Percentiles rank a stretch among this genome's conserved stretches.
phyloP scores from a whole-genome alignment of 2,797 vertebrate genomes.

The Rhabdomys pumilio region DNA sequence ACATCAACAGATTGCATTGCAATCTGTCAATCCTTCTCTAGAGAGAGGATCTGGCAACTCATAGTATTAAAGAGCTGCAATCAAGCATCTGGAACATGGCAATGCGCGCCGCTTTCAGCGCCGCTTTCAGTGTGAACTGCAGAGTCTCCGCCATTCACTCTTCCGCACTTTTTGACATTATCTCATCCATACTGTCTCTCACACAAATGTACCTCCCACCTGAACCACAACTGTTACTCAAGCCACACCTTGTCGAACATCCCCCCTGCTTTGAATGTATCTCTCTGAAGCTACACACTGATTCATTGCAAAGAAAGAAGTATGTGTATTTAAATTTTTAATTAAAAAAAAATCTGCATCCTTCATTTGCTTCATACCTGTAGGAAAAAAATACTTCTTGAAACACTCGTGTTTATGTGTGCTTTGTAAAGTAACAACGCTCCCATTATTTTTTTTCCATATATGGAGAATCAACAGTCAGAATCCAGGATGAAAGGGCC shows the following conservation, averaged over 20 bases:
- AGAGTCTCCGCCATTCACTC: slow-evolving; percentile 87
- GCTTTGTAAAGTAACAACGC: slow-evolving; percentile 77
- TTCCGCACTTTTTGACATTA: slow-evolving; percentile 83
- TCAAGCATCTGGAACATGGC: slow-evolving; percentile 90
- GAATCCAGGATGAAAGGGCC: slow-evolving; percentile 6
- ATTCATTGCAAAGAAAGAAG: slow-evolving; percentile 66
- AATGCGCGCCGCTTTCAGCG: slow-evolving; percentile 81
- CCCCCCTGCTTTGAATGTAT: slow-evolving; percentile 55
- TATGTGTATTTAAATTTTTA: slow-evolving; percentile 52
- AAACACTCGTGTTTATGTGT: slow-evolving; percentile 81
- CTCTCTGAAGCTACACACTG: slow-evolving; percentile 19
- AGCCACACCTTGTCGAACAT: slow-evolving; percentile 56
- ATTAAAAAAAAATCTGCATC: slow-evolving; percentile 72
- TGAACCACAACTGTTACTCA: slow-evolving; percentile 66
- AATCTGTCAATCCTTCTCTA: slow-evolving; percentile 89
- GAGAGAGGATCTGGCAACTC: slow-evolving; percentile 88
- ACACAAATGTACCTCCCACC: slow-evolving; percentile 71
- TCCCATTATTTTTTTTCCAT: slow-evolving; percentile 75
- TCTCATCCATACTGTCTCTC: slow-evolving; percentile 78
- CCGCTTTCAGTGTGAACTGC: slow-evolving; percentile 85
- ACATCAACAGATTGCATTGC: slow-evolving; percentile 89
- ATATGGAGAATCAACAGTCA: slow-evolving; percentile 74
- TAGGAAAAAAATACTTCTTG: slow-evolving; percentile 74
- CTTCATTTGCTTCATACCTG: slow-evolving; percentile 64
- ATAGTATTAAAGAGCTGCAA: slow-evolving; percentile 85